phyloP scores from a whole-genome alignment of 2,113 vertebrate species.

The Hucho hucho region DNA sequence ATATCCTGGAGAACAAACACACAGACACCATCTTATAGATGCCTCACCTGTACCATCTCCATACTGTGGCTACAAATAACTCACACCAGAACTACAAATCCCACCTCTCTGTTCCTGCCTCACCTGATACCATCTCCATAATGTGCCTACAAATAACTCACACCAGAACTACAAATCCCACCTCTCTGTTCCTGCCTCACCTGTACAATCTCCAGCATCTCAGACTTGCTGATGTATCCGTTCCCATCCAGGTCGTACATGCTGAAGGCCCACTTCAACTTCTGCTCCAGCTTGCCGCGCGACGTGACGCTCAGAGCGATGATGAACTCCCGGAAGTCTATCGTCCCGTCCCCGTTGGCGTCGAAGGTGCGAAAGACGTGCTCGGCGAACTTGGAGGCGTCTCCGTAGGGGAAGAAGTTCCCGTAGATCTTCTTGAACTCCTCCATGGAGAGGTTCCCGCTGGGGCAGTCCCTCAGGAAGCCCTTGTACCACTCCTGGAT shows the following conservation, averaged over 20 bases:
- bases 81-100: no score
- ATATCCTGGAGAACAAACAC: no score
- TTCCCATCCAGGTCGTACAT: constrained; percentile 99
- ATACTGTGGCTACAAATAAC: no score
- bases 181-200: constrained; percentile 62
- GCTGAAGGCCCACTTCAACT: constrained; percentile 99
- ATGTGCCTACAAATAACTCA: no score
- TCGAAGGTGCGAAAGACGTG: constrained; percentile 98
- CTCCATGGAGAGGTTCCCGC: constrained; percentile 97
- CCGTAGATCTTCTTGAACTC: constrained; percentile 99
- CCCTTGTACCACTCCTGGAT: constrained; percentile 99
- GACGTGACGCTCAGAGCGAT: constrained; percentile 96
- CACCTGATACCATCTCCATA: no score
- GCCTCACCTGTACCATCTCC: no score
- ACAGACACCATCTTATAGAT: no score
- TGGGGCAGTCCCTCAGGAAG: no score
- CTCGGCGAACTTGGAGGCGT: constrained; percentile 98
- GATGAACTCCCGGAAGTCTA: constrained; percentile 99
- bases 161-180: neutral
- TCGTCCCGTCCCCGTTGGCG: constrained; percentile 95
- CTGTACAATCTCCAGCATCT: constrained; percentile 99
- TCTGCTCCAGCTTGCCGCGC: constrained; percentile 96
- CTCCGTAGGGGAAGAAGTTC: constrained; percentile 99
- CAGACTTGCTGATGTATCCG: constrained; percentile 96
- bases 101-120: no score